Percentiles rank a stretch among this genome's conserved stretches.
Conservation (phyloP, 2,113 vertebrate species). For the Balaenoptera acutorostrata region DNA sequence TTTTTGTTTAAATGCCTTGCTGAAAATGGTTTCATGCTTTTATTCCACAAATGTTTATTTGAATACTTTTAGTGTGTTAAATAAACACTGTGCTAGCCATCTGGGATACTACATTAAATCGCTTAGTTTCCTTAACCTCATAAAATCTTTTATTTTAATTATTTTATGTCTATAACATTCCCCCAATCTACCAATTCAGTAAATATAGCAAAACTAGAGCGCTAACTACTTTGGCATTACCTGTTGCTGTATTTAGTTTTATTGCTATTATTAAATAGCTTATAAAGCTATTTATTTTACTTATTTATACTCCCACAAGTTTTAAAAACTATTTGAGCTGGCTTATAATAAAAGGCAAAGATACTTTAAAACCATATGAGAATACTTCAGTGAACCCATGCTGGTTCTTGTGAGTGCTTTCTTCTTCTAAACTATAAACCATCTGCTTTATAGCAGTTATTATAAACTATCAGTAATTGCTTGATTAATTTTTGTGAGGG, state of each 20-base stretch:
- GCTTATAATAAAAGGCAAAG: not conserved
- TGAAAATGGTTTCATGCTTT: conserved; percentile 12
- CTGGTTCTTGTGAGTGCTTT: not conserved
- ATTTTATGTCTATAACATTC: not conserved
- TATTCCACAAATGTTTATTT: conserved; percentile 11
- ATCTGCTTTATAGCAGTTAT: not conserved
- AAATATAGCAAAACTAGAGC: conserved; percentile 13
- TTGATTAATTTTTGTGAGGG: not conserved
- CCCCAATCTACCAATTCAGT: not conserved
- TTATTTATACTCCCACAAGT: not conserved
- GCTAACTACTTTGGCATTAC: not conserved
- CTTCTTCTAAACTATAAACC: not conserved
- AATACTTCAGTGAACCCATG: not conserved
- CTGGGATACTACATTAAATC: not conserved
- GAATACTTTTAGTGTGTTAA: not conserved
- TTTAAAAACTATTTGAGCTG: not conserved
- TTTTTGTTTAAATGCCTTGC: not conserved
- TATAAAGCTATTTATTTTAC: not conserved
- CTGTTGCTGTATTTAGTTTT: not conserved
- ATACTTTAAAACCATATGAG: not conserved
- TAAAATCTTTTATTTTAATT: not conserved
- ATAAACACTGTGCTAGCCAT: not conserved
- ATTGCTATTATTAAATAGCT: not conserved
- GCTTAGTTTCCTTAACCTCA: not conserved
- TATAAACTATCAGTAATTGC: not conserved